Conservation (phyloP, 2,113 vertebrate genomes). For the Leptodactylus fuscus region DNA sequence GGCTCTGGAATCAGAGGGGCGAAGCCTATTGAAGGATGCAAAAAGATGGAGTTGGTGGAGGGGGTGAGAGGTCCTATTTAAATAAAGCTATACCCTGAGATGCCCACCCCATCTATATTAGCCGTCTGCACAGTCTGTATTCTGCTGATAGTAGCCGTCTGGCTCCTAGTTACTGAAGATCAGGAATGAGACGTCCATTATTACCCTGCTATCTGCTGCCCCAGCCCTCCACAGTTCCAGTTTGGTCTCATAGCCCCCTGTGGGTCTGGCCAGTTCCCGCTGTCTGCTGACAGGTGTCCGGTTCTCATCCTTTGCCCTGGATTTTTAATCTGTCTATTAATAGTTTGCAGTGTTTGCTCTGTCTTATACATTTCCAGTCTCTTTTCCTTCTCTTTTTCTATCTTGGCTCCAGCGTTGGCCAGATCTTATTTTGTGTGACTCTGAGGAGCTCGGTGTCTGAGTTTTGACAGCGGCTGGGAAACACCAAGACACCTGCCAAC, state of each 20-base stretch:
- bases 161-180: too few species aligned
- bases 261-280: neutral
- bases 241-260: neutral
- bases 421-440: constrained; percentile 22
- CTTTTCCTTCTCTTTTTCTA: neutral
- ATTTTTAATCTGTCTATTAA: neutral
- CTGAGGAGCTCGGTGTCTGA: constrained; percentile 51
- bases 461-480: constrained; percentile 69
- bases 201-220: too few species aligned
- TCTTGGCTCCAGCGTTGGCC: neutral
- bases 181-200: too few species aligned
- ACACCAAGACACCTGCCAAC: constrained; percentile 71
- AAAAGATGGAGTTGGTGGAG: too few species aligned
- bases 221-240: neutral
- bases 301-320: neutral
- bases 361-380: constrained; percentile 9
- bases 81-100: too few species aligned
- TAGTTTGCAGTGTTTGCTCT: neutral
- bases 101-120: neutral
- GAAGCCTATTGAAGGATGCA: too few species aligned
- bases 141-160: neutral
- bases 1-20: too few species aligned
- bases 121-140: neutral
- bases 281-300: neutral
- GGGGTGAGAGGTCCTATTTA: too few species aligned